Evolutionary conservation across 2,113 vertebrate genomes (phyloP).

Genomic region (Cebidichthys violaceus): DNA sequence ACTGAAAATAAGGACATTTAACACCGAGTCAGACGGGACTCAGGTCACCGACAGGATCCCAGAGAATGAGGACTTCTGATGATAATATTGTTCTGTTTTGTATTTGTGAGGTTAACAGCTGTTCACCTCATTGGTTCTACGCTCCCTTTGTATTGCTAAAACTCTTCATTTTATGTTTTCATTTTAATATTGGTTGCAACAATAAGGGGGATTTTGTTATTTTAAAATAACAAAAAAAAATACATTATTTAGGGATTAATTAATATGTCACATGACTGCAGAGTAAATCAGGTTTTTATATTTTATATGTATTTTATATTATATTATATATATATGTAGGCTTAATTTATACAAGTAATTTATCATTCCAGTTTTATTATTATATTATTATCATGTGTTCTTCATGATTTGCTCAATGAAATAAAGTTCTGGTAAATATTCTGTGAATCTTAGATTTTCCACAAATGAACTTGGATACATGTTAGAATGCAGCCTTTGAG

Average conservation of each 20-base stretch:
- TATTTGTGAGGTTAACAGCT: not conserved
- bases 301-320: no score
- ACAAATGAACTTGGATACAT: not conserved
- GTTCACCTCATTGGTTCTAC: not conserved
- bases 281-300: not conserved
- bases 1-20: conserved; percentile 22
- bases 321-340: not conserved
- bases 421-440: not conserved
- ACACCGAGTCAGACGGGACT: not conserved
- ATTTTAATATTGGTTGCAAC: not conserved
- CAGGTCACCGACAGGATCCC: not conserved
- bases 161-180: not conserved
- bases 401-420: not conserved
- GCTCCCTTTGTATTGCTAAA: not conserved
- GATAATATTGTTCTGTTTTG: not conserved
- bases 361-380: not conserved
- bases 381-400: no score
- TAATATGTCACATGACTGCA: not conserved
- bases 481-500: not conserved
- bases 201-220: not conserved
- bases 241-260: not conserved
- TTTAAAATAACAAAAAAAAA: not conserved
- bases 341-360: not conserved
- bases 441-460: no score
- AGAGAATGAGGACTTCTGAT: not conserved